Evolutionary conservation across 2,113 vertebrate genomes (phyloP).

Genomic region (Pygoscelis adeliae): DNA sequence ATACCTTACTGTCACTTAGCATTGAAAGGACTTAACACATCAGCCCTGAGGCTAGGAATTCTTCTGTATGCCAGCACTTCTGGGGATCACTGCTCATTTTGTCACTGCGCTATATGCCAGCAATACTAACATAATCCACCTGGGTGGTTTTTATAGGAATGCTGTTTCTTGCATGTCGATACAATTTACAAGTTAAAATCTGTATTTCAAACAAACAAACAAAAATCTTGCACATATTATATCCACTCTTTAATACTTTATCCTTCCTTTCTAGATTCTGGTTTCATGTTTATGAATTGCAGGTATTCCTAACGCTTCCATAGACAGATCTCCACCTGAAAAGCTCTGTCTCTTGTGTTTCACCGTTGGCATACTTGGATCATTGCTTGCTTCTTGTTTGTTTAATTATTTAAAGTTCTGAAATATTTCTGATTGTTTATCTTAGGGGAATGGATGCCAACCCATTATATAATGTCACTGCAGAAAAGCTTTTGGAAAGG

Average conservation of each 20-base stretch:
- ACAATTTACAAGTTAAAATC: not conserved
- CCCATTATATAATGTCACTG: not conserved
- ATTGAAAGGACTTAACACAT: not conserved
- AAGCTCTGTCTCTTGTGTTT: not conserved
- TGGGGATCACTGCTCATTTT: not conserved
- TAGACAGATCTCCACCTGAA: not conserved
- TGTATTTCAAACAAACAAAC: not conserved
- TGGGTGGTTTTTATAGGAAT: not conserved
- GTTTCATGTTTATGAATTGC: not conserved
- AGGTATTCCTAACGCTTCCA: not conserved
- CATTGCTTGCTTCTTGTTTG: not conserved
- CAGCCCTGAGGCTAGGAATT: not conserved
- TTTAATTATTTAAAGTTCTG: conserved; percentile 9
- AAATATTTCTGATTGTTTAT: not conserved
- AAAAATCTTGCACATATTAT: not conserved
- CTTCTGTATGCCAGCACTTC: not conserved
- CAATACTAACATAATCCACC: not conserved
- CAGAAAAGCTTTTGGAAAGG: not conserved
- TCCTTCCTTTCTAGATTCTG: not conserved
- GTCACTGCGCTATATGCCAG: not conserved
- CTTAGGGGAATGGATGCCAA: not conserved
- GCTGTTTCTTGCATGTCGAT: not conserved
- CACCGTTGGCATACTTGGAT: not conserved
- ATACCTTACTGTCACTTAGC: not conserved
- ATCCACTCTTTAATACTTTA: not conserved